These are phyloP conservation scores for Saturnia japonica DNA, from an alignment of 2,888 invertebrate species.

Conservation along the genomic window DNA sequence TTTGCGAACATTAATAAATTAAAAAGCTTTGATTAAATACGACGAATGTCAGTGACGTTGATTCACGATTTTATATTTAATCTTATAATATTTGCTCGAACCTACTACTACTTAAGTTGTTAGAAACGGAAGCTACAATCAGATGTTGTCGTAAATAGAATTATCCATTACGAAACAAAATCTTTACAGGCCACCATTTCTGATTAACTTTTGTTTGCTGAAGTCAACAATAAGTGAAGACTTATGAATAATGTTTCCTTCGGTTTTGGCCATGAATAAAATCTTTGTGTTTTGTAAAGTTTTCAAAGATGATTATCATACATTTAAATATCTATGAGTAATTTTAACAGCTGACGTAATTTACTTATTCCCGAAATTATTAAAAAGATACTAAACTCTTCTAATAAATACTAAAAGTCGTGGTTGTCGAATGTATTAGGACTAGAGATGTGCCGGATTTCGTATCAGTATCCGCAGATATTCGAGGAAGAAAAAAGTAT, in stretches of 20 bases:
- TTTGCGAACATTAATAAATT: conserved; percentile 21
- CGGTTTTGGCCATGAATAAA: conserved; percentile 1
- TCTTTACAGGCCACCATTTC: conserved; percentile 54
- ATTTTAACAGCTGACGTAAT: background rate
- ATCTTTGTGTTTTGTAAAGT: background rate
- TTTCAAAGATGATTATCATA: background rate
- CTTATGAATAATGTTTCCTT: background rate
- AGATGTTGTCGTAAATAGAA: conserved; percentile 53
- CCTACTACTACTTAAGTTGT: conserved; percentile 36
- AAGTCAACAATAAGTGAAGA: conserved; percentile 44
- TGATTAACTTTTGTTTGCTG: conserved; percentile 50
- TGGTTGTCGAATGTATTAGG: too few species aligned
- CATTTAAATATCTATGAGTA: background rate
- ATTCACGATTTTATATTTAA: background rate
- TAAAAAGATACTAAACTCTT: background rate
- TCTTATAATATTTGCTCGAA: conserved; percentile 2
- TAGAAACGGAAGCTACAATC: conserved; percentile 41
- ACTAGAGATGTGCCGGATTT: too few species aligned
- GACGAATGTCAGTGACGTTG: background rate
- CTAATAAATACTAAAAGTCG: too few species aligned
- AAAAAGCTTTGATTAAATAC: conserved; percentile 29
- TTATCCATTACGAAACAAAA: conserved; percentile 41
- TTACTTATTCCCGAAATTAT: background rate
- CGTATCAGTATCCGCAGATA: too few species aligned
- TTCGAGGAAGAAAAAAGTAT: too few species aligned